Evolutionary conservation across 2,888 invertebrate genomes (phyloP), one percentile per base, ranked within the genome.

Genomic region (Lissocephala sabroskyi): DNA sequence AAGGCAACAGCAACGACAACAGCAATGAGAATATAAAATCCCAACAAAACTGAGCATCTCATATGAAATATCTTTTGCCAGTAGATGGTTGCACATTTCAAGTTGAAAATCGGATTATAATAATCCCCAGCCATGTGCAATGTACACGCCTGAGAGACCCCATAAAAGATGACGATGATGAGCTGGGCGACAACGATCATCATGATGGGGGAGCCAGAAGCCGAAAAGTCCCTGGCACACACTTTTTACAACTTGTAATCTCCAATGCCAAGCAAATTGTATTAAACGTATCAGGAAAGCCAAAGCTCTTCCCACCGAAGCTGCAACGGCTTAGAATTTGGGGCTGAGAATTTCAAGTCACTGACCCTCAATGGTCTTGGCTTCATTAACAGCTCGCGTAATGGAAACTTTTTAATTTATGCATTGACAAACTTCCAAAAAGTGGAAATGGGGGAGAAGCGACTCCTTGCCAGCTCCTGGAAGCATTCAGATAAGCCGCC

Each of bases 51-150:
- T 5, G 23, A 23, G 23, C 23, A 23, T 23, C 7, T 23, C 23
- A 5, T 3, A 23, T 5, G 23, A 23, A 23, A 23, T 23, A 23
- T 23, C 16, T 35, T 35, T 35, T 35, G n/a, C 3, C 14, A 1
- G 13, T 35, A 35, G 16, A 7, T 16, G 14, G 35, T 30, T 53
- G 54, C 54, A 43, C 60, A 58, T 58, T 74, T 62, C 59, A 70
- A 70, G 66, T 66, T 74, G 53, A 53, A 73, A 78, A 78, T 76
- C 65, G 61, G 76, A 78, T 78, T 75, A 76, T 63, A 61, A 59
- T 78, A 73, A 79, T 75, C 62, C 63, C 51, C 56, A 53, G 35
- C 28, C 52, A 52, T 49, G 45, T 42, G 43, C 14, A 43, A 49
- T 41, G 49, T 30, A 49, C 51, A 46, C 29, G 45, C 37, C n/a